These are phyloP conservation scores for Hydrotaea diabolus DNA, from an alignment of 2,888 invertebrate species.

Conservation along the genomic window DNA sequence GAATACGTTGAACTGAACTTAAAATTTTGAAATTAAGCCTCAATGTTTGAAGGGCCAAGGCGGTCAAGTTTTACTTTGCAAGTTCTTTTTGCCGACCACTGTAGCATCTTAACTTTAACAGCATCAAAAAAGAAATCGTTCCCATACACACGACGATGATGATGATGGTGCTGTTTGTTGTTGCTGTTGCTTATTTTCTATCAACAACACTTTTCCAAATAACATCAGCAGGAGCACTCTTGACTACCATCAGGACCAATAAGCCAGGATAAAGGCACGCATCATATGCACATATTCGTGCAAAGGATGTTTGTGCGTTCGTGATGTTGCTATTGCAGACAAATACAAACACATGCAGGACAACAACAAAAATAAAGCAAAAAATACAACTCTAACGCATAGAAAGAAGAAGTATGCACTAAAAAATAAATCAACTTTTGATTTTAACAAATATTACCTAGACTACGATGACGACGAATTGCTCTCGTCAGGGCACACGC, in stretches of 20 bases:
- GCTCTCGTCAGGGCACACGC: background rate
- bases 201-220: constrained; percentile 38
- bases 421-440: constrained; percentile 69
- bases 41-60: too few species aligned
- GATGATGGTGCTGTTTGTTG: background rate
- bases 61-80: too few species aligned
- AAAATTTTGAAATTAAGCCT: too few species aligned
- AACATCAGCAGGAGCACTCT: constrained; percentile 37
- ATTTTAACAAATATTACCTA: constrained; percentile 65
- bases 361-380: constrained; percentile 35
- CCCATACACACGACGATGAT: background rate
- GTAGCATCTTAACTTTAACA: background rate
- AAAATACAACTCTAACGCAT: constrained; percentile 56
- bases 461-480: constrained; percentile 24
- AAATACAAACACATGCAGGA: constrained; percentile 30
- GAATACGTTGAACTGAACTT: too few species aligned
- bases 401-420: constrained; percentile 61
- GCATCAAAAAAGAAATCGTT: background rate
- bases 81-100: too few species aligned
- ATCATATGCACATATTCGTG: constrained; percentile 21
- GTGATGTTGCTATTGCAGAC: background rate
- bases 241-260: background rate
- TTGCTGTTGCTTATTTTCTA: constrained; percentile 26
- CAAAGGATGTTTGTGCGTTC: background rate
- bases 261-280: constrained; percentile 42